These are phyloP conservation scores for Delichon dasypus DNA, from an alignment of 2,797 vertebrate species.

Conservation along the genomic window DNA sequence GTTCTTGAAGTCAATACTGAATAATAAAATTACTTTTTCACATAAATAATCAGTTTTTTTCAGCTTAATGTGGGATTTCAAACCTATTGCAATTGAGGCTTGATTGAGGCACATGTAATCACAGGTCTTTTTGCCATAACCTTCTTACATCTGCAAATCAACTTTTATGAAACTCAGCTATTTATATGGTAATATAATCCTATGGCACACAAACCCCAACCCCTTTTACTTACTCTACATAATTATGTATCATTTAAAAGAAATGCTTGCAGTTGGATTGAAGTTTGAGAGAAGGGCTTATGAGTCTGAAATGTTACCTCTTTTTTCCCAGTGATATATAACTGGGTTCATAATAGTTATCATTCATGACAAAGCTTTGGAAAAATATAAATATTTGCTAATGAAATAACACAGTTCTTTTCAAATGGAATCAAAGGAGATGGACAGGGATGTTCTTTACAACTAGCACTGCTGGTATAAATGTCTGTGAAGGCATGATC, in stretches of 20 bases:
- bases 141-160: background rate
- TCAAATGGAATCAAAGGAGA: background rate
- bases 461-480: background rate
- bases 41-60: background rate
- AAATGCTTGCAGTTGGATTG: background rate
- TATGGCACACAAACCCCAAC: background rate
- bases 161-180: background rate
- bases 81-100: background rate
- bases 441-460: background rate
- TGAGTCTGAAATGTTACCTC: background rate
- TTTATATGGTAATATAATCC: background rate
- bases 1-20: background rate
- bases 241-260: background rate
- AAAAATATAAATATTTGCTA: background rate
- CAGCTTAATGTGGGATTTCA: background rate
- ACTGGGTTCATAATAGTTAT: background rate
- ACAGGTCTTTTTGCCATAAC: background rate
- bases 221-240: background rate
- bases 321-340: background rate
- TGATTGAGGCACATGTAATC: background rate
- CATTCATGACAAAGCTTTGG: background rate
- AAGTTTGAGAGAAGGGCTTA: background rate
- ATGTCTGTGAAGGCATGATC: background rate
- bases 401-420: background rate
- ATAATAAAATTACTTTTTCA: background rate